Percentiles rank a stretch among this genome's conserved stretches.
These are phyloP conservation scores for Bembecia ichneumoniformis DNA, from an alignment of 2,888 invertebrate genomes.

Conservation along the genomic window DNA sequence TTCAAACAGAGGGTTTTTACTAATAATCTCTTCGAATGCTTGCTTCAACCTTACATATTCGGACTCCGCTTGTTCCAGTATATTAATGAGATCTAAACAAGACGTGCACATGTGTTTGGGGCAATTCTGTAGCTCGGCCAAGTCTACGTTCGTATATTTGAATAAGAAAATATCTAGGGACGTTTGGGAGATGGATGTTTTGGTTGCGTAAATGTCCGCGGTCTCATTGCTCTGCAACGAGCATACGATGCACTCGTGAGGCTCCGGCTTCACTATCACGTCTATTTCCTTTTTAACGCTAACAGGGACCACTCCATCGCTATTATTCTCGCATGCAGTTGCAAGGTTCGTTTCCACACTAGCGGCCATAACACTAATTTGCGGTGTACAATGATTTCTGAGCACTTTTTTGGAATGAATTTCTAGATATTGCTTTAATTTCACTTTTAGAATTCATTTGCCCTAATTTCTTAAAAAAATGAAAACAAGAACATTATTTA, in stretches of 20 bases:
- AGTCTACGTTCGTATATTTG: conserved; percentile 33
- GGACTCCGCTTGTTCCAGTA: conserved; percentile 50
- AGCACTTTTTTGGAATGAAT: too few relatives aligned
- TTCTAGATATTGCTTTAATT: too few relatives aligned
- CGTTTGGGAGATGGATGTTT: conserved; percentile 33
- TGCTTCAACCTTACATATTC: conserved; percentile 51
- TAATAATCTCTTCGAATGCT: conserved; percentile 47
- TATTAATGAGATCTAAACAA: conserved; percentile 48
- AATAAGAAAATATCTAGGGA: conserved; percentile 36
- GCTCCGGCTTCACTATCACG: conserved; percentile 42
- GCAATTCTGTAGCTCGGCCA: conserved; percentile 22
- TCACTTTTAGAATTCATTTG: too few relatives aligned
- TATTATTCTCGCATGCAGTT: neutral
- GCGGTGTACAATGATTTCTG: too few relatives aligned
- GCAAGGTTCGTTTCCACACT: neutral
- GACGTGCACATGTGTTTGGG: conserved; percentile 40
- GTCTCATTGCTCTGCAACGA: conserved; percentile 29
- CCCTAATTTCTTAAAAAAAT: too few relatives aligned
- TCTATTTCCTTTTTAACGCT: conserved; percentile 37
- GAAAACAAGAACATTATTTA: too few relatives aligned
- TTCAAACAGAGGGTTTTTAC: conserved; percentile 51
- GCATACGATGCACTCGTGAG: conserved; percentile 48
- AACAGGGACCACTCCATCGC: neutral
- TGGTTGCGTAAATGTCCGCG: conserved; percentile 30
- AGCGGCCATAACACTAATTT: too few relatives aligned